phyloP scores from a whole-genome alignment of 2,797 vertebrate genomes.

The Sebastes paucispinis region DNA sequence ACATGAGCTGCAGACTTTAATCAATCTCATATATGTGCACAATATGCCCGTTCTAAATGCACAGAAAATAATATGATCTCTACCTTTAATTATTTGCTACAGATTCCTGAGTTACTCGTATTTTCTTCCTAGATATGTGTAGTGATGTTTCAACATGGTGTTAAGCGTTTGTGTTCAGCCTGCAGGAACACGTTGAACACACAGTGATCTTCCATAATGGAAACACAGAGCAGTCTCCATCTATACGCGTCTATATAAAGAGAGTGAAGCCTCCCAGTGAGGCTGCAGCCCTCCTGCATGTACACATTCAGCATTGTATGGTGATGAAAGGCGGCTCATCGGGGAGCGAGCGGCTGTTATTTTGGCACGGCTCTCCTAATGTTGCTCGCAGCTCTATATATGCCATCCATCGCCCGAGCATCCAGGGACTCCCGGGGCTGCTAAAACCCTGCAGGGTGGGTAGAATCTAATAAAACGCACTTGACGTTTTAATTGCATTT shows the following conservation, averaged over 20 bases:
- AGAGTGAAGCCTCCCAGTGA: neutral
- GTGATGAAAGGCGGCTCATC: constrained; percentile 49
- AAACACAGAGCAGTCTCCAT: neutral
- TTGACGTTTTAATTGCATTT: constrained; percentile 86
- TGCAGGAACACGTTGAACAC: neutral
- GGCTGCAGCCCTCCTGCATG: neutral
- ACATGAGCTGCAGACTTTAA: neutral
- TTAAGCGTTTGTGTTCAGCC: neutral
- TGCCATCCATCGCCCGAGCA: constrained; percentile 61
- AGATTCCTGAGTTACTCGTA: neutral
- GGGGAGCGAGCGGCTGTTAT: constrained; percentile 60
- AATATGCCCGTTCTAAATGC: neutral
- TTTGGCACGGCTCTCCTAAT: constrained; percentile 55
- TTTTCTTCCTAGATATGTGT: neutral
- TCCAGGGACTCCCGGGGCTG: constrained; percentile 64
- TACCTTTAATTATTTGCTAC: neutral
- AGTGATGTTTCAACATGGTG: neutral
- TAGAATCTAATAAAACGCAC: constrained; percentile 83
- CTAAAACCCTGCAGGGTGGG: constrained; percentile 74
- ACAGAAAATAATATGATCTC: neutral
- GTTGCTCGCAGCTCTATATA: constrained; percentile 59
- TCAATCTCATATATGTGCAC: neutral
- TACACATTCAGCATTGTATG: constrained; percentile 11
- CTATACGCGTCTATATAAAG: neutral
- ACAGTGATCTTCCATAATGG: neutral